Base-by-base conservation (phyloP, 1,140 invertebrate species). In the Papilio aristodemus region DNA sequence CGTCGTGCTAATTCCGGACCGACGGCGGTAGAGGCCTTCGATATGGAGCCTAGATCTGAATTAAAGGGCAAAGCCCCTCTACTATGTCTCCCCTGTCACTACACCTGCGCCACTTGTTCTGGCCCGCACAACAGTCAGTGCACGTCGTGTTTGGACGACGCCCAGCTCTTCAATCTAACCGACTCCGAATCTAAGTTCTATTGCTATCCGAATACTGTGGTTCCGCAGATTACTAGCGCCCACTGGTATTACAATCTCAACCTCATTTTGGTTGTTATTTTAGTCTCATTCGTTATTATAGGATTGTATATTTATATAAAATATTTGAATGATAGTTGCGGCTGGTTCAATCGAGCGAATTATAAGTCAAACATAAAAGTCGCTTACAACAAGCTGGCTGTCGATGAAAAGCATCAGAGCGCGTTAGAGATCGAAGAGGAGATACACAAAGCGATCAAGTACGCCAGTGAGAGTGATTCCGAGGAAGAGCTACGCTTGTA, bases 381-480 rank as follows among this genome's bases (percentile, higher is more conserved):
- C 50, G 83, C 81, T 7, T 90, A 91, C 72, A 86, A 89, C 43
- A 90, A 86, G 75, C 74, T 91, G 50, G 82, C 87, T 27, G 75
- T 80, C 54, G 87, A 88, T 68, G 87, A 91, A n/a, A 88, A 87
- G 73, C 70, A 81, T 57, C 85, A 88, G 50, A 89, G 80, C 39
- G 87, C 83, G n/a, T 54, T 85, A n/a, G 87, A 90, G 50, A 78
- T 91, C 17, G 86, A 91, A 71, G 79, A 89, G 67, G 89, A 90
- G 68, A 89, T 91, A 63, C 82, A 84, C n/a, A 83, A 87, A 60
- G 89, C 88, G 64, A 75, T 89, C 36, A 82, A 84, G 32, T 82
- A 83, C 70, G 82, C 73, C 11, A 91, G 84, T 36, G 87, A 89
- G 25, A 87, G 81, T 70, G 89, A 91, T 66, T 86, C 86, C 0